A percentile compares a stretch with the other conserved stretches of the same genome.
These are phyloP conservation scores for Drosophila monieri DNA, from an alignment of 2,888 invertebrate genomes.

Conservation along the genomic window DNA sequence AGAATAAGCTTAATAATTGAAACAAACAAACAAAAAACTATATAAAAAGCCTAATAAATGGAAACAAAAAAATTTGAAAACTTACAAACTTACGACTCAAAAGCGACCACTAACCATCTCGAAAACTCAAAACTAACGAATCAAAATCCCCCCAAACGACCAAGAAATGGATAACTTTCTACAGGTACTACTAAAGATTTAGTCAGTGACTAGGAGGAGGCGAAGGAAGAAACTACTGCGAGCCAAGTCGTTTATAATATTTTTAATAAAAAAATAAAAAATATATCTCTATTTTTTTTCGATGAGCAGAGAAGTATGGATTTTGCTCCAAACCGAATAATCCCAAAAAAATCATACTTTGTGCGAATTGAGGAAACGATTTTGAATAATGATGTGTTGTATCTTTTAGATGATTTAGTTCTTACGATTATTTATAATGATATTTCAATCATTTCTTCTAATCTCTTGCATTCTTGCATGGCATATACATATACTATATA, in stretches of 20 bases:
- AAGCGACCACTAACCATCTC: constrained; percentile 57
- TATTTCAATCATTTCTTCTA: constrained; percentile 45
- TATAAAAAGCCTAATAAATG: constrained; percentile 42
- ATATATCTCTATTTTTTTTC: constrained; percentile 19
- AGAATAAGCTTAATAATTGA: constrained; percentile 67
- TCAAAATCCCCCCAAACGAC: constrained; percentile 23
- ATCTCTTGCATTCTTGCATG: constrained; percentile 53
- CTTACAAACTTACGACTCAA: constrained; percentile 55
- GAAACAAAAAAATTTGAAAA: constrained; percentile 49
- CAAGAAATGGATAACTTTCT: constrained; percentile 21
- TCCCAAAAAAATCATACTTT: constrained; percentile 23
- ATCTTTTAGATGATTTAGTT: constrained; percentile 78
- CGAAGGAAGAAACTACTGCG: constrained; percentile 34
- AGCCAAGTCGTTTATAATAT: constrained; percentile 35
- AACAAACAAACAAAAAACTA: constrained; percentile 15
- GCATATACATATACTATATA: constrained; percentile 23
- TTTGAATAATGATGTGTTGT: constrained; percentile 43
- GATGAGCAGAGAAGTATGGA: constrained; percentile 40
- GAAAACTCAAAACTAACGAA: constrained; percentile 64
- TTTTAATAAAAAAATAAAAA: background rate
- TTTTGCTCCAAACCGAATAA: constrained; percentile 38
- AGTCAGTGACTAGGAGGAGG: background rate
- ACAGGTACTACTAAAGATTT: constrained; percentile 2
- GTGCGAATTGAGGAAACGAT: constrained; percentile 22
- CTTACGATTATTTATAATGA: constrained; percentile 54